These are phyloP conservation scores for Eupithecia exiguata DNA, from an alignment of 2,888 invertebrate genomes.

Conservation along the genomic window DNA sequence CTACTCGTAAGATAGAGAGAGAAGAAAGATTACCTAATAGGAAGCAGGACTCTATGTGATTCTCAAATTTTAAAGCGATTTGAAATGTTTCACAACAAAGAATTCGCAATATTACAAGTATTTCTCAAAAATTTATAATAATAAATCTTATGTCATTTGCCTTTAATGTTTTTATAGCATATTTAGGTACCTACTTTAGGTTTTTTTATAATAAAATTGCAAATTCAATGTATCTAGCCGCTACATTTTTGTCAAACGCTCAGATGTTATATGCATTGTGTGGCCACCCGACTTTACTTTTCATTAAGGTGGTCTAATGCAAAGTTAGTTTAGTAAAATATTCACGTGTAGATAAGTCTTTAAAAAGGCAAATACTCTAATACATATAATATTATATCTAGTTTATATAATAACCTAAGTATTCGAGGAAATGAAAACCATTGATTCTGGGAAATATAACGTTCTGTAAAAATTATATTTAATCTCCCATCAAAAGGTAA, in stretches of 20 bases:
- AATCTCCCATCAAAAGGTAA: not conserved
- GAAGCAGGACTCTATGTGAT: not conserved
- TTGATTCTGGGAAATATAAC: not conserved
- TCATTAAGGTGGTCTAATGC: not conserved
- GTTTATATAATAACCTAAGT: conserved; percentile 1
- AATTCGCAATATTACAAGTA: not conserved
- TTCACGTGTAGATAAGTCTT: conserved; percentile 37
- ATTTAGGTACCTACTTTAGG: not conserved
- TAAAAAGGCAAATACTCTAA: conserved; percentile 34
- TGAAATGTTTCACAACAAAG: not conserved
- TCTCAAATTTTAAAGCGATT: not conserved
- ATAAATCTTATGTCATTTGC: not conserved
- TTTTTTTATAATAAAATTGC: not conserved
- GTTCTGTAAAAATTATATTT: not conserved
- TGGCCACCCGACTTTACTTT: not conserved
- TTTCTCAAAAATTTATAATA: not conserved
- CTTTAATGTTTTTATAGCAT: not conserved
- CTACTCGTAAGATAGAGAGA: conserved; percentile 1
- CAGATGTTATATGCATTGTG: not conserved
- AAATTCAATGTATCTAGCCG: not conserved
- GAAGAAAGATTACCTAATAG: not conserved
- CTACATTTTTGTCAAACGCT: not conserved
- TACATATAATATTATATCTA: conserved; percentile 14
- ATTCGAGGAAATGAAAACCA: conserved; percentile 14
- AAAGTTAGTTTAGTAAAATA: not conserved